Conservation (phyloP, 2,113 vertebrate species). For the Saiga tatarica region DNA sequence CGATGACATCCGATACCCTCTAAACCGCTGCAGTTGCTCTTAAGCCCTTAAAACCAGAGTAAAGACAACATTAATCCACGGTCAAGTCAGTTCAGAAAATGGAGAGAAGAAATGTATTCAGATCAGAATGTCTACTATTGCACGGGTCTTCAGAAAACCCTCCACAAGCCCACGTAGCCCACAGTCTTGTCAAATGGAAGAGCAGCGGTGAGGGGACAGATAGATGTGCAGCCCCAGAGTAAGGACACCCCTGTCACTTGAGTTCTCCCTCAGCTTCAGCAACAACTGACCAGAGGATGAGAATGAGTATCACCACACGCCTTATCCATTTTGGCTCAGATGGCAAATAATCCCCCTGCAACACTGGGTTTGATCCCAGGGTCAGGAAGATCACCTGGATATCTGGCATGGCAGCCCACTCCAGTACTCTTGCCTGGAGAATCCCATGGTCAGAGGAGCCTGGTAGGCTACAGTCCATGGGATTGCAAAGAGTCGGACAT, state of each 20-base stretch:
- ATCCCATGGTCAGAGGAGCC: not conserved
- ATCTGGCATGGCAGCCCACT: not conserved
- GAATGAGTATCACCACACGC: too few relatives aligned
- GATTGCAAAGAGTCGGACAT: accelerated
- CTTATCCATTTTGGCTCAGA: not conserved
- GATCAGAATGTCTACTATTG: not conserved
- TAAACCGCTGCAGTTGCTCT: not conserved
- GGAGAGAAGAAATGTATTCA: not conserved
- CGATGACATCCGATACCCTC: not conserved
- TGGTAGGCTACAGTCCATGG: not conserved
- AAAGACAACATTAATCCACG: not conserved
- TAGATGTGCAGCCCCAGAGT: accelerated
- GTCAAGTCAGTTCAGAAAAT: not conserved
- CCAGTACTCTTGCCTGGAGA: not conserved
- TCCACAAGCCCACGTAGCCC: not conserved
- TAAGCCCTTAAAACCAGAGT: not conserved
- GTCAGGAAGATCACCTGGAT: not conserved
- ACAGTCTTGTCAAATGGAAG: not conserved
- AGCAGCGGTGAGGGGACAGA: too few relatives aligned
- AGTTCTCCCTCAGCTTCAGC: not conserved
- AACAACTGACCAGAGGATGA: too few relatives aligned
- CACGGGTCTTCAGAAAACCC: not conserved
- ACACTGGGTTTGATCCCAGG: not conserved
- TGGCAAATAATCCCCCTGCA: not conserved
- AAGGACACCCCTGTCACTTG: too few relatives aligned